Evolutionary conservation across 1,140 invertebrate species (phyloP), one percentile per base, ranked within the genome.

Genomic region (Cyphomyrmex costatus): DNA sequence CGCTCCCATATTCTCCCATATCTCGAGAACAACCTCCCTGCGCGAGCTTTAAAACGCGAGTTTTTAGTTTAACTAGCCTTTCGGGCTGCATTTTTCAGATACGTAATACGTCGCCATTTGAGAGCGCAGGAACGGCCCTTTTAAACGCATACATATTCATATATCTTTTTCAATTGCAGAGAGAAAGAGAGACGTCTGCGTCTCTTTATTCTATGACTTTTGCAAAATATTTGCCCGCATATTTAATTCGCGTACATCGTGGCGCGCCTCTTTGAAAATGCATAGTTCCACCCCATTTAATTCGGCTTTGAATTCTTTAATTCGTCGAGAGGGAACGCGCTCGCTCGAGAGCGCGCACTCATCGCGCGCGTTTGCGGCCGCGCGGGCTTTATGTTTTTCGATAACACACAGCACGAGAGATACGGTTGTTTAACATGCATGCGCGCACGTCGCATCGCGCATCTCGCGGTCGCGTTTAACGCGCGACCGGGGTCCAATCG

Each of bases 41-140:
- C 42, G 27, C 56, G 12, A 21, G 82, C 58, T 77, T 82, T 84
- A 84, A 42, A 42, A 84, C 71, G 82, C 82, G 58, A 74, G 82
- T 74, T 85, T 77, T 83, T 83, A 83, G 79, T 83, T 73, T 61
- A 83, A 83, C 53, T 83, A 83, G 51, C 68, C 36, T 68, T 83
- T 83, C 53, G 53, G 79, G 24, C 53, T 83, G 79, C 66, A 73
- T 83, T 83, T 82, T 83, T 83, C 68, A 83, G 79, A 61, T 60
- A 73, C 53, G 68, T 83, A 83, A 56, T 83, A 60, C 65, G 36
- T 53, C n/a, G 51, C 10, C 36, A 51, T 83, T 60, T 73, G 79
- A 83, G 68, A 80, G 78, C 14, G 60, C 27, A 16, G 42, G 1
- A 16, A 30, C 61, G 61, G 33, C 78, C 42, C 79, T 82, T 82